These are phyloP conservation scores for Trichogramma pretiosum DNA, from an alignment of 1,140 invertebrate genomes.

Conservation along the genomic window DNA sequence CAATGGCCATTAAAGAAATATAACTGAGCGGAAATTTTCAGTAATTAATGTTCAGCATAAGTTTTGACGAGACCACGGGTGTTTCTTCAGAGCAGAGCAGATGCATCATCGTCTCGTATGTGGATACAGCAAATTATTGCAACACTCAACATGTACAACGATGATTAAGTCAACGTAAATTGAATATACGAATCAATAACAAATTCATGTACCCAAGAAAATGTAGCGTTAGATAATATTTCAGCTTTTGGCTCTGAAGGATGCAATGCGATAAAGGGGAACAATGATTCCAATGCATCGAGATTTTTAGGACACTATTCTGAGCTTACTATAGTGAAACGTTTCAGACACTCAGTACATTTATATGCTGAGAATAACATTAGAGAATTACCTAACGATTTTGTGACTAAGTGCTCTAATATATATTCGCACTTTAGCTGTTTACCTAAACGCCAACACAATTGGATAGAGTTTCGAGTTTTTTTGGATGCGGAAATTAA, in stretches of 20 bases:
- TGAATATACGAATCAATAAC: not conserved
- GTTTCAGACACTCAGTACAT: slow-evolving; percentile 36
- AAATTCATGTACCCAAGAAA: not conserved
- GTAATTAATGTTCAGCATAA: slow-evolving; percentile 2
- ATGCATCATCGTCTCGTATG: slow-evolving; percentile 18
- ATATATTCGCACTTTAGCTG: not conserved
- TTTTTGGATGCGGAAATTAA: slow-evolving; percentile 21
- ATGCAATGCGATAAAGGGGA: slow-evolving; percentile 33
- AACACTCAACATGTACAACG: not conserved
- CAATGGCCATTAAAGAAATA: not conserved
- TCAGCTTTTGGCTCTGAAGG: slow-evolving; percentile 35
- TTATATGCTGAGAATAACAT: slow-evolving; percentile 31
- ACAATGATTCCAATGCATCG: slow-evolving; percentile 27
- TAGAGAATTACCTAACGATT: slow-evolving; percentile 26
- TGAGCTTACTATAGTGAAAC: slow-evolving; percentile 30
- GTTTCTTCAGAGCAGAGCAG: not conserved
- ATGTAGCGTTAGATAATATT: slow-evolving; percentile 25
- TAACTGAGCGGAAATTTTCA: not conserved
- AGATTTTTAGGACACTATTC: slow-evolving; percentile 23
- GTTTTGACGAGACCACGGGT: slow-evolving; percentile 13
- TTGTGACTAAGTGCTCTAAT: slow-evolving; percentile 4
- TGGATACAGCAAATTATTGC: not conserved
- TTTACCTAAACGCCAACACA: slow-evolving; percentile 8
- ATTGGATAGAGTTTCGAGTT: slow-evolving; percentile 23
- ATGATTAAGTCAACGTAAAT: not conserved